Percentiles rank a stretch among this genome's conserved stretches.
phyloP scores from a whole-genome alignment of 2,797 vertebrate species.

The Benthosema pterotum region DNA sequence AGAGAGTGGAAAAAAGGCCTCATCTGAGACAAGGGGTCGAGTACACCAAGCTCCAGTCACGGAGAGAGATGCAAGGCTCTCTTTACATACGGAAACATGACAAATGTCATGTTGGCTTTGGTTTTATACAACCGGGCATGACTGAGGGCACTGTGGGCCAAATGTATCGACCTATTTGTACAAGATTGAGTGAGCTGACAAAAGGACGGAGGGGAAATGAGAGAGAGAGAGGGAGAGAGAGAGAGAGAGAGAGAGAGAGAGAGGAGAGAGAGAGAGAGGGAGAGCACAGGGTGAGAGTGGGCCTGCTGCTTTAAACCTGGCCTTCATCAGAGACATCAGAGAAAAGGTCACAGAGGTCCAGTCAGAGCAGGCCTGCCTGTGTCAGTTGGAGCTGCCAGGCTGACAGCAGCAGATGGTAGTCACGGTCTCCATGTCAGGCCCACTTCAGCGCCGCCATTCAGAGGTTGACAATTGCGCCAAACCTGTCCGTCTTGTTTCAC shows the following conservation, averaged over 20 bases:
- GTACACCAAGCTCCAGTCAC: slow-evolving; percentile 31
- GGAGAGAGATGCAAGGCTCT: slow-evolving; percentile 18
- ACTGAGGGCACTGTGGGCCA: slow-evolving; percentile 26
- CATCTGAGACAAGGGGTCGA: not conserved
- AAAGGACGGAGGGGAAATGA: too few species aligned
- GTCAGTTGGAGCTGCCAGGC: slow-evolving; percentile 6
- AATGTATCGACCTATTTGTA: slow-evolving; percentile 48
- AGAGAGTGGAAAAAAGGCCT: not conserved
- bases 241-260: slow-evolving; percentile 7
- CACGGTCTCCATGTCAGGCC: slow-evolving; percentile 4
- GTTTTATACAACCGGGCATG: slow-evolving; percentile 37
- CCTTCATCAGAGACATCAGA: slow-evolving; percentile 20
- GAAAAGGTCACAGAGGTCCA: slow-evolving; percentile 46
- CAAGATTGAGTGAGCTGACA: slow-evolving; percentile 34
- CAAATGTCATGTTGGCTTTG: slow-evolving; percentile 32
- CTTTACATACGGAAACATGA: slow-evolving; percentile 13
- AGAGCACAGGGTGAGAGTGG: slow-evolving; percentile 37
- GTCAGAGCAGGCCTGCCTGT: slow-evolving; percentile 19
- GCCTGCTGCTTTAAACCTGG: not conserved
- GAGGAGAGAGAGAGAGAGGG: slow-evolving; percentile 12
- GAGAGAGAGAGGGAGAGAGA: slow-evolving; percentile 11
- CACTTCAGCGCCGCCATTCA: too few species aligned
- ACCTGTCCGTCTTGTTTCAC: too few species aligned
- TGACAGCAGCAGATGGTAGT: slow-evolving; percentile 10
- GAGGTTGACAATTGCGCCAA: too few species aligned